A percentile compares a stretch with the other conserved stretches of the same genome.
Evolutionary conservation across 2,797 vertebrate species (phyloP).

Genomic region (Chromobotia macracanthus): DNA sequence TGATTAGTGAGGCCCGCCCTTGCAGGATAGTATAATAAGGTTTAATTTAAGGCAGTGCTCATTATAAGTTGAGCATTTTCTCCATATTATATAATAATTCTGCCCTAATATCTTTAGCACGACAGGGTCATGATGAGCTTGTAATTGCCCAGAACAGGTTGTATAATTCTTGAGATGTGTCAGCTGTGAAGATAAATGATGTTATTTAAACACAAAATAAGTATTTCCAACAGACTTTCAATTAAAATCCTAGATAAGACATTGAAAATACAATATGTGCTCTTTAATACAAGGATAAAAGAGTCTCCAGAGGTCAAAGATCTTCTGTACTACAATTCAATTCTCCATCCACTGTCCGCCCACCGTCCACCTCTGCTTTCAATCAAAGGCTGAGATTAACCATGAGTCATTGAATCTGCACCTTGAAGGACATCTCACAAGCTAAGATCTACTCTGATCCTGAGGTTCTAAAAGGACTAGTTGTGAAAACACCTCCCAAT

Average conservation of each 20-base stretch:
- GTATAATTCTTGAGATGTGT: slow-evolving; percentile 23
- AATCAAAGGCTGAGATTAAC: slow-evolving; percentile 64
- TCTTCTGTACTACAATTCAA: slow-evolving; percentile 17
- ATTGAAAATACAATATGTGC: slow-evolving; percentile 16
- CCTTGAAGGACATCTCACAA: slow-evolving; percentile 64
- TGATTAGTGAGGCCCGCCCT: not conserved
- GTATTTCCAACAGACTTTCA: slow-evolving; percentile 11
- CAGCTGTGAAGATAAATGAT: slow-evolving; percentile 6
- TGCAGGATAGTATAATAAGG: not conserved
- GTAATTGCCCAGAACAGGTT: slow-evolving; percentile 21
- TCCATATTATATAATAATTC: slow-evolving; percentile 1
- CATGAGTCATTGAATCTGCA: slow-evolving; percentile 62
- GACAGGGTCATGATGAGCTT: slow-evolving; percentile 21
- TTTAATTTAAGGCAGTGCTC: not conserved
- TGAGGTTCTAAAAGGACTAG: slow-evolving; percentile 35
- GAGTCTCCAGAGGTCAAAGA: not conserved
- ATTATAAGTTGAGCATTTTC: not conserved
- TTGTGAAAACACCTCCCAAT: slow-evolving; percentile 12
- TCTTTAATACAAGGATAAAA: slow-evolving; percentile 23
- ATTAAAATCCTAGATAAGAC: slow-evolving; percentile 29
- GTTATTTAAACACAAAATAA: not conserved
- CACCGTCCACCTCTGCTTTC: slow-evolving; percentile 61
- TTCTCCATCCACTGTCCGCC: slow-evolving; percentile 44
- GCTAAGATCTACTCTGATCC: slow-evolving; percentile 55
- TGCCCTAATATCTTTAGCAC: not conserved